Evolutionary conservation across 2,888 invertebrate genomes (phyloP).

Genomic region (Athalia cordata): DNA sequence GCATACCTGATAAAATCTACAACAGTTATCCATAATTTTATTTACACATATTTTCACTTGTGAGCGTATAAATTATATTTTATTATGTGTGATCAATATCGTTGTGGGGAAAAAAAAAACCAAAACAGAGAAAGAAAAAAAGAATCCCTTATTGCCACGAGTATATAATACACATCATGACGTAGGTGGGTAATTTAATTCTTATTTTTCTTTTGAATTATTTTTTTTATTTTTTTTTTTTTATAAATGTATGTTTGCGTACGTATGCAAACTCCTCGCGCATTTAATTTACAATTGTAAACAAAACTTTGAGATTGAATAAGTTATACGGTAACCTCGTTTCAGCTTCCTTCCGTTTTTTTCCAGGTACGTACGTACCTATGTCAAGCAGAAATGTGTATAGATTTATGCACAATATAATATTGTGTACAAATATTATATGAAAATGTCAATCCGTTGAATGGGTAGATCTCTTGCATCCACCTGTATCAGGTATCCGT

Average conservation of each 20-base stretch:
- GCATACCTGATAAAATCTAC: too few relatives aligned
- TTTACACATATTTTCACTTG: too few relatives aligned
- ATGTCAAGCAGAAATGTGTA: neutral
- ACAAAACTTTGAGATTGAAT: conserved; percentile 26
- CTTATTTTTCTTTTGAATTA: neutral
- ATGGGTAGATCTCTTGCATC: neutral
- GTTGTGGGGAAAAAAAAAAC: too few relatives aligned
- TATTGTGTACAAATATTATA: neutral
- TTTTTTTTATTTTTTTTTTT: neutral
- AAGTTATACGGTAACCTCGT: conserved; percentile 12
- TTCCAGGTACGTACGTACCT: neutral
- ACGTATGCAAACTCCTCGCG: neutral
- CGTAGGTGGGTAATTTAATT: neutral
- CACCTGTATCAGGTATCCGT: neutral
- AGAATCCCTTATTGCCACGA: too few relatives aligned
- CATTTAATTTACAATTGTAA: conserved; percentile 28
- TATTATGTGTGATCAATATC: too few relatives aligned
- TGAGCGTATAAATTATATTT: too few relatives aligned
- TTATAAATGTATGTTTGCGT: neutral
- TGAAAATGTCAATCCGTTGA: conserved; percentile 1
- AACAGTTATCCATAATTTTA: too few relatives aligned
- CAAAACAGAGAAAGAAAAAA: too few relatives aligned
- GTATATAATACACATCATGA: too few relatives aligned
- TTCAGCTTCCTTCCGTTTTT: neutral
- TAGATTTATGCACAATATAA: neutral